Evolutionary conservation across 2,113 vertebrate genomes (phyloP).

Genomic region (Rattus rattus): DNA sequence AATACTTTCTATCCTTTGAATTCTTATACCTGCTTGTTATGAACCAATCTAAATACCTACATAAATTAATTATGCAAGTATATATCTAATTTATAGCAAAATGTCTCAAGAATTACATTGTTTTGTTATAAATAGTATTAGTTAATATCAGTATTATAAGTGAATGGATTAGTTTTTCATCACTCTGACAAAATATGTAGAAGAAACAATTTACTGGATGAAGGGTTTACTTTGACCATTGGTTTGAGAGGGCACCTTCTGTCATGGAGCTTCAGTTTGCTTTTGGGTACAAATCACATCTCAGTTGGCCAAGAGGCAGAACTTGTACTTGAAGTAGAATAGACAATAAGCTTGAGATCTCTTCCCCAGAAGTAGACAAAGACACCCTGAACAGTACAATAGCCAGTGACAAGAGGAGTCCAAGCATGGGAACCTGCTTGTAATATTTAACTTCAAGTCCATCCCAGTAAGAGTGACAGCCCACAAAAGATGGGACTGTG

Average conservation of each 20-base stretch:
- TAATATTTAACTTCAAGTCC: neutral
- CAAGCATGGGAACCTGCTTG: neutral
- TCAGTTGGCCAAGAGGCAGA: neutral
- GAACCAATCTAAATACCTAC: neutral
- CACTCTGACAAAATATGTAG: neutral
- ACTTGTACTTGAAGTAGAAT: neutral
- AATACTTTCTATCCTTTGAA: neutral
- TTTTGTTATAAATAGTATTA: neutral
- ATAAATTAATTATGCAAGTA: neutral
- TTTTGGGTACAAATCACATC: neutral
- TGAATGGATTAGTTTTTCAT: too few species aligned
- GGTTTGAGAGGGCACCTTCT: neutral
- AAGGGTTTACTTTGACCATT: neutral
- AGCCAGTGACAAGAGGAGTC: neutral
- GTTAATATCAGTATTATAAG: neutral
- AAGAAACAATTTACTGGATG: neutral
- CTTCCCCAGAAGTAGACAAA: too few species aligned
- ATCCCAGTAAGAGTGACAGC: neutral
- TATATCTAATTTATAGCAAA: neutral
- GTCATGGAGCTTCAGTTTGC: neutral
- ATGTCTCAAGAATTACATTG: neutral
- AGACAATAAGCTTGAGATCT: neutral
- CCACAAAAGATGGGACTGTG: neutral
- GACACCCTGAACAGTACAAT: too few species aligned
- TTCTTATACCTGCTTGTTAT: neutral